Evolutionary conservation across 2,888 invertebrate genomes (phyloP), one percentile per base, ranked within the genome.

Genomic region (Clanis bilineata): DNA sequence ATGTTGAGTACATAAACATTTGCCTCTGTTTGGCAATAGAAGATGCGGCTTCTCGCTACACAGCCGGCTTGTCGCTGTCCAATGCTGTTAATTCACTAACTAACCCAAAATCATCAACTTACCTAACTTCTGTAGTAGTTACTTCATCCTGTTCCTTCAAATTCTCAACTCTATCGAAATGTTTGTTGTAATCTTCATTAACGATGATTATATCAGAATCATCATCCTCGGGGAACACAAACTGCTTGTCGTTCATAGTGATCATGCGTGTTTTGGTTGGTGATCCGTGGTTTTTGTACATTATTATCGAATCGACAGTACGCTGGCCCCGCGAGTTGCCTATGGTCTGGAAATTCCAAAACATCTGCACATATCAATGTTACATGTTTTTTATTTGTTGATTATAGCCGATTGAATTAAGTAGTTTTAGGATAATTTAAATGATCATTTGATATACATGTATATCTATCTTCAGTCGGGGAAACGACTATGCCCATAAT

Each of bases 281-380:
- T 0, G 79, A 72, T 4, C 86, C 88, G 41, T 88, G 89, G 70
- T 90, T 89, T 63, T 87, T 86, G 57, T 90, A 88, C 83, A 88
- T 83, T 15, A 85, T 80, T 21, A 90, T 76, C 0, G 88, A 92
- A 57, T 91, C 90, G 0, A 85, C 90, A 88, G 95, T 94, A 61
- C 95, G 93, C 82, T 95, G 96, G 41, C 95, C 96, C 62, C 95
- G 93, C 0, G 94, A 95, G 83, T 95, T 95, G 0, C 94, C 93
- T 72, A 94, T 93, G 47, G 94, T 94, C 95, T 96, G 96, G 83
- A 96, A 96, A 76, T 96, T 96, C 96, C 96, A 96, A 83, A 96
- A 94, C 86, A 94, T 94, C 96, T 96, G 94, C 88, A 93, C 90
- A 88, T 87, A 93, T 93, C 92, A 93, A 90, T 90, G 83, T 88